Evolutionary conservation across 2,797 vertebrate species (phyloP), one percentile per base, ranked within the genome.

Genomic region (Cryptoblepharus egeriae): DNA sequence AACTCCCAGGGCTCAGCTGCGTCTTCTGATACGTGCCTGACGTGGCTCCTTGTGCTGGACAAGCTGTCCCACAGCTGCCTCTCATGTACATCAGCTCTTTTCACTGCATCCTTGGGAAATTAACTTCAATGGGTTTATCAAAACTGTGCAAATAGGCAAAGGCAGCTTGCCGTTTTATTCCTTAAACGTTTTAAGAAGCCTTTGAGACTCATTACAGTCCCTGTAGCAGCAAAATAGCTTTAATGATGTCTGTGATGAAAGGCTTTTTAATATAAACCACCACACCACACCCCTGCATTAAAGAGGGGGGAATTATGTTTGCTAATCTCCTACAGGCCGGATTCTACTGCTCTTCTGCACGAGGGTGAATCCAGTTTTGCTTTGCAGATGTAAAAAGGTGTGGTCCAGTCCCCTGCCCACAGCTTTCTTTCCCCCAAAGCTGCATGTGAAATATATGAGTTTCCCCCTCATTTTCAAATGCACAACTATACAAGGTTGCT

Each of bases 41-140:
- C 9, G 0, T 4, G 42, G 32, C 71, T 35, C n/a, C 20, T 28
- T 2, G 58, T 24, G 8, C 71, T 32, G 28, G 71, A 42, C 52
- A 22, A 28, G 35, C 71, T 39, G 5, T 65, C 73, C 73, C 58
- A 68, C 28, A 24, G 45, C 8, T 16, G 64, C 37, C 24, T 9
- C 28, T 45, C 71, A 37, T 3, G 12, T 55, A 28, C 76, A 6
- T 24, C 39, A 24, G 28, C 71, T 49, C 52, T 68, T 18, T 81
- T 74, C 70, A 64, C 39, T 12, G 68, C 16, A 11, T 84, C 82
- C 85, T 72, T 71, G 75, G 68, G 79, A 85, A 67, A 65, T 82
- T 79, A 82, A 75, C 42, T 83, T 22, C 58, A n/a, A 3, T 75
- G 78, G 75, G n/a, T 82, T 63, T 80, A 86, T 63, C 72, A 63